phyloP scores from a whole-genome alignment of 2,888 invertebrate genomes.

The Lasioglossum pauxillum region DNA sequence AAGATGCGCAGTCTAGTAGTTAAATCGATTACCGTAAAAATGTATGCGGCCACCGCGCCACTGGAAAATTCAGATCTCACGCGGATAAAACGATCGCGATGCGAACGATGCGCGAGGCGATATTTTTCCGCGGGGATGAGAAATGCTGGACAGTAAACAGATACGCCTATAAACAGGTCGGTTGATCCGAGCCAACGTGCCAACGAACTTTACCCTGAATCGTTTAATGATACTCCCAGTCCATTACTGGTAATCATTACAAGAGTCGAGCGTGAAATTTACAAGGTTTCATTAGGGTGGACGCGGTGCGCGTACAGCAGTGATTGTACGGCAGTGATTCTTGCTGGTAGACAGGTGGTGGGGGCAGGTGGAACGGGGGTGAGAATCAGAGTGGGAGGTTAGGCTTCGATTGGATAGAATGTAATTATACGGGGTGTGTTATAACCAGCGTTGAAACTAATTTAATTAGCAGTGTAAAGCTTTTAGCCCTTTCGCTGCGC shows the following conservation, averaged over 20 bases:
- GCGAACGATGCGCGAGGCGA: not conserved
- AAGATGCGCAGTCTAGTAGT: too few species aligned
- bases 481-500: not conserved
- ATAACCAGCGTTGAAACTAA: slow-evolving; percentile 11
- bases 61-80: not conserved
- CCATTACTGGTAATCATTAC: slow-evolving; percentile 69
- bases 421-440: slow-evolving; percentile 13
- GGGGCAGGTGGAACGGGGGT: not conserved
- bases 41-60: not conserved
- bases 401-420: slow-evolving; percentile 9
- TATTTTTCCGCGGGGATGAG: slow-evolving; percentile 3
- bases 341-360: not conserved
- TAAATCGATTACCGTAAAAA: not conserved
- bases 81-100: not conserved
- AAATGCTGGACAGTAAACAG: slow-evolving; percentile 28
- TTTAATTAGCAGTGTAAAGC: slow-evolving; percentile 10
- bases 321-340: slow-evolving; percentile 12
- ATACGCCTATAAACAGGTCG: slow-evolving; percentile 30
- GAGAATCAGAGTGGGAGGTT: not conserved
- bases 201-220: slow-evolving; percentile 65
- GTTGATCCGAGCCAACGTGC: slow-evolving; percentile 46
- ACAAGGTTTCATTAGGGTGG: slow-evolving; percentile 61
- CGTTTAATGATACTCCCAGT: slow-evolving; percentile 70
- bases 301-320: not conserved
- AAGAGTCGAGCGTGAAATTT: slow-evolving; percentile 71